These are phyloP conservation scores for Cryptus armator DNA, from an alignment of 2,888 invertebrate genomes.

Conservation along the genomic window DNA sequence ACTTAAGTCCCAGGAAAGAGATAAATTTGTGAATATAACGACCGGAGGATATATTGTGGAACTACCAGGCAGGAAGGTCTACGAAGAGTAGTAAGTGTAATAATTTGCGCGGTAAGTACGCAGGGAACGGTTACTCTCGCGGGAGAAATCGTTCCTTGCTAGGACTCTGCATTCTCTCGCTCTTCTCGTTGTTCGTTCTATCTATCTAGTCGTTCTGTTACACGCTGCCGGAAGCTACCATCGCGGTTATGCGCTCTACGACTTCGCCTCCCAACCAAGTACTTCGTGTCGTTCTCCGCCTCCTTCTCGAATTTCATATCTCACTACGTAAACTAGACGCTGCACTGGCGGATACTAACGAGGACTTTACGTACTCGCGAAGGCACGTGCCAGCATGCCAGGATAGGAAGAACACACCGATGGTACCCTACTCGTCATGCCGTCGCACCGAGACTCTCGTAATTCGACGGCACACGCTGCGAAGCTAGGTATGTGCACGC, in stretches of 20 bases:
- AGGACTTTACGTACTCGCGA: slow-evolving; percentile 73
- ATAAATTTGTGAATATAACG: slow-evolving; percentile 64
- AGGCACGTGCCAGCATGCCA: slow-evolving; percentile 67
- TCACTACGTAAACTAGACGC: slow-evolving; percentile 78
- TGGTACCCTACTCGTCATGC: slow-evolving; percentile 24
- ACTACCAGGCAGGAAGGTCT: slow-evolving; percentile 21
- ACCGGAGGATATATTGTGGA: slow-evolving; percentile 36
- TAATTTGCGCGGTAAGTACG: slow-evolving; percentile 67
- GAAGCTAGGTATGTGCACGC: slow-evolving; percentile 58
- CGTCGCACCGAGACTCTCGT: slow-evolving; percentile 49
- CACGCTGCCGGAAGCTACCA: slow-evolving; percentile 53
- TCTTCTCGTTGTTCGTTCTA: slow-evolving; percentile 32
- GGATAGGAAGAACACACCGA: slow-evolving; percentile 46
- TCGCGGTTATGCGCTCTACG: slow-evolving; percentile 50
- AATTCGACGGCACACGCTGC: slow-evolving; percentile 55
- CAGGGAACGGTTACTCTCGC: slow-evolving; percentile 65
- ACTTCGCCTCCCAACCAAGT: slow-evolving; percentile 60
- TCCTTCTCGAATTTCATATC: slow-evolving; percentile 74
- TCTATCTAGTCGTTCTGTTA: slow-evolving; percentile 42
- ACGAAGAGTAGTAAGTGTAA: slow-evolving; percentile 57
- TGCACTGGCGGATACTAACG: slow-evolving; percentile 73
- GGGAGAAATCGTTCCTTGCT: slow-evolving; percentile 67
- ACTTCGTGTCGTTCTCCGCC: slow-evolving; percentile 61
- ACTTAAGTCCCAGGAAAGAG: slow-evolving; percentile 42
- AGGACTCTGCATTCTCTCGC: slow-evolving; percentile 33